Evolutionary conservation across 2,113 vertebrate genomes (phyloP), one percentile per base, ranked within the genome.

Genomic region (Epinephelus fuscoguttatus): DNA sequence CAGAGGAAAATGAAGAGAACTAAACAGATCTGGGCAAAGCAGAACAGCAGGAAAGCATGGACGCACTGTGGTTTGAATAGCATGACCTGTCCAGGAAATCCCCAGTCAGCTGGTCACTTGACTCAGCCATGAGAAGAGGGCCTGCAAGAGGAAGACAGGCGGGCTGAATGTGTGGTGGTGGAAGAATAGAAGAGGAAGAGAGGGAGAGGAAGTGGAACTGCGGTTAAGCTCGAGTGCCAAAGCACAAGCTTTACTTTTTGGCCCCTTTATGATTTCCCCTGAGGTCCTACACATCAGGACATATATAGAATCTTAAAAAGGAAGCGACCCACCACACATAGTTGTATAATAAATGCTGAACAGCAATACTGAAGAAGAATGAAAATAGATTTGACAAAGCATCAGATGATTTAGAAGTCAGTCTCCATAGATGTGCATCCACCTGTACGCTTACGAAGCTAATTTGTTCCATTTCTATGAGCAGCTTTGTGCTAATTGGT

Each of bases 141-240:
- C 47, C 2, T 40, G 63, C 50, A 60, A 57, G 73, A 85, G 72
- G 82, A 84, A 74, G 55, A 63, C 66, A 10, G 52, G 37, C 57
- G 25, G 30, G 75, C 52, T 63, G 67, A 23, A 78, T 57, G 12
- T 30, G 49, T 49, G 55, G 13, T 47, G 77, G 47, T 49, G 59
- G 71, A 84, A 79, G 83, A 85, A 84, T 68, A 84, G 56, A 93
- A 85, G 89, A 87, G 85, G 85, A 88, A 92, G 86, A 83, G 40
- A 23, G 57, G 8, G 61, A 88, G 71, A 90, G 88, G 90, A 93
- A 91, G 78, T 84, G 55, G 47, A 92, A 90, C 77, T 84, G 75
- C 52, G 25, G 70, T 72, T 74, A 57, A 75, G 83, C 66, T 76
- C 47, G 23, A 61, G 25, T 11, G 57, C 61, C 19, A 33, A 68